Evolutionary conservation across 2,797 vertebrate genomes (phyloP).

Genomic region (Spatula versicolor): DNA sequence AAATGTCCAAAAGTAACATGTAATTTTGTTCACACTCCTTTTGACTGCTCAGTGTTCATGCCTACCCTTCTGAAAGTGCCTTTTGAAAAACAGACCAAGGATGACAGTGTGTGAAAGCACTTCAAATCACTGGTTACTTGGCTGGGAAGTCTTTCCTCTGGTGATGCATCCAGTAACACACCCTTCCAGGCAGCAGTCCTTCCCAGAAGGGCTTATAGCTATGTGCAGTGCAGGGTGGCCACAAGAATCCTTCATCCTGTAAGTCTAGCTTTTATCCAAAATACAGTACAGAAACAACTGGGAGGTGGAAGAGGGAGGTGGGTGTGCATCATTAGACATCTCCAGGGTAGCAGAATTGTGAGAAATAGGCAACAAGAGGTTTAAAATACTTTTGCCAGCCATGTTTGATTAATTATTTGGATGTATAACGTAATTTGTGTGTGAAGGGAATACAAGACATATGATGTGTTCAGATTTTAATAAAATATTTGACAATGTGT

Average conservation of each 20-base stretch:
- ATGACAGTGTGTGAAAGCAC: background rate
- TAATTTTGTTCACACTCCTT: background rate
- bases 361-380: background rate
- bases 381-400: background rate
- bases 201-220: background rate
- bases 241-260: background rate
- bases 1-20: background rate
- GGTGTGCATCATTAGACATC: background rate
- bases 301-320: accelerated
- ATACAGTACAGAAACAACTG: background rate
- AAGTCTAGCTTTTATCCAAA: background rate
- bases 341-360: background rate
- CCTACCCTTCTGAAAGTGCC: background rate
- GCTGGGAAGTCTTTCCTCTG: background rate
- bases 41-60: background rate
- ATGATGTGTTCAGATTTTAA: slow-evolving; percentile 19
- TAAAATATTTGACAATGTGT: background rate
- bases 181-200: background rate
- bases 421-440: background rate
- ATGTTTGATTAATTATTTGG: slow-evolving; percentile 32
- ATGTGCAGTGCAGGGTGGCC: background rate
- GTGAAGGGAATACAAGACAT: background rate
- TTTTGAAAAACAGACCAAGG: background rate
- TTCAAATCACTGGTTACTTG: background rate
- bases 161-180: background rate